Conservation (phyloP, 2,113 vertebrate genomes). For the Melozone crissalis region DNA sequence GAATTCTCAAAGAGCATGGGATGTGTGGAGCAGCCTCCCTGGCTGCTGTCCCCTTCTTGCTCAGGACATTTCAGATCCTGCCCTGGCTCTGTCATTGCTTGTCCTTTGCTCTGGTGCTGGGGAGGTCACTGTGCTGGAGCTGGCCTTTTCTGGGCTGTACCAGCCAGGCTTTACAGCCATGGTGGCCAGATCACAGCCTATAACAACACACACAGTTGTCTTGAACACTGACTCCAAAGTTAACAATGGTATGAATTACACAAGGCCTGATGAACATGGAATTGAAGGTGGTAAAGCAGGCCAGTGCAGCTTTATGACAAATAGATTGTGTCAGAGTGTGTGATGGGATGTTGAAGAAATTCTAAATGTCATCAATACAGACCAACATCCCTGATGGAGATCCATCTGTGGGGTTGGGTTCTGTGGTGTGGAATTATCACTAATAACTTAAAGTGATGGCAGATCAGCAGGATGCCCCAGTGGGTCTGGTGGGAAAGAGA, state of each 20-base stretch:
- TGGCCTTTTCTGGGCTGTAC: neutral
- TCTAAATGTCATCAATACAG: neutral
- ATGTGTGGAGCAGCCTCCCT: neutral
- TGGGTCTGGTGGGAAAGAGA: neutral
- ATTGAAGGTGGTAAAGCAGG: neutral
- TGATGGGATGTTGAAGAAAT: neutral
- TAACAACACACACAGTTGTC: fast-evolving
- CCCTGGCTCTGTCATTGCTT: no score
- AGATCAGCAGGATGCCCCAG: neutral
- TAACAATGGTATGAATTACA: neutral
- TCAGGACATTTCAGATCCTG: fast-evolving
- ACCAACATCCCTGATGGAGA: neutral
- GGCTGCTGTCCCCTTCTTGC: neutral
- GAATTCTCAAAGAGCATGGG: fast-evolving
- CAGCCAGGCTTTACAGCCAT: neutral
- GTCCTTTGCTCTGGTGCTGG: neutral
- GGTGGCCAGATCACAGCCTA: neutral
- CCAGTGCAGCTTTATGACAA: neutral
- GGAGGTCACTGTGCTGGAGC: neutral
- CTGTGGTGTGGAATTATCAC: neutral
- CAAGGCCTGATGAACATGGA: neutral
- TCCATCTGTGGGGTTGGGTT: neutral
- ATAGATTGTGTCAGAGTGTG: neutral
- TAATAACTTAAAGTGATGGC: neutral
- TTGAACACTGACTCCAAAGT: neutral